phyloP scores from a whole-genome alignment of 2,797 vertebrate genomes.

The Hydrophis major region DNA sequence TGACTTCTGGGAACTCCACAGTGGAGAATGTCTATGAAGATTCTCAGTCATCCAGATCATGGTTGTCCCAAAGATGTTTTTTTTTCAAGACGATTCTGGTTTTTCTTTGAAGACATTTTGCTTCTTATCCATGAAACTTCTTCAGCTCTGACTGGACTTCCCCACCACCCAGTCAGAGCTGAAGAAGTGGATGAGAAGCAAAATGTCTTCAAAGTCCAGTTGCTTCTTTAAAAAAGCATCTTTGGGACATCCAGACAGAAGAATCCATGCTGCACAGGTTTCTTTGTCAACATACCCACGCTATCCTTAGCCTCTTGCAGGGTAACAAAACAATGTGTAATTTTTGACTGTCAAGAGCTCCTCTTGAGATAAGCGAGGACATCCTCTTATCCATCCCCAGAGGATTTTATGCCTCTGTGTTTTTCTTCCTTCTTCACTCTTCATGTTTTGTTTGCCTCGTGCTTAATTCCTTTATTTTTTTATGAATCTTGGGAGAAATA shows the following conservation, averaged over 20 bases:
- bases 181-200: neutral
- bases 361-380: neutral
- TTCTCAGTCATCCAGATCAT: too few relatives aligned
- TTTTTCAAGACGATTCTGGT: too few relatives aligned
- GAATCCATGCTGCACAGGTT: neutral
- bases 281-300: neutral
- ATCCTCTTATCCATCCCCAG: neutral
- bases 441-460: neutral
- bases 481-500: neutral
- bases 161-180: neutral
- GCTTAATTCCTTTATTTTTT: neutral
- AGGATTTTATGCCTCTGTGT: neutral
- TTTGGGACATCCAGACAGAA: neutral
- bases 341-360: neutral
- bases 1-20: neutral
- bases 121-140: neutral
- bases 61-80: too few relatives aligned
- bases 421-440: neutral
- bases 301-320: neutral
- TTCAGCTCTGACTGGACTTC: too few relatives aligned
- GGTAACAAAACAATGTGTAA: neutral
- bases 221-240: neutral
- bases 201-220: neutral
- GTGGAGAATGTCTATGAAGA: too few relatives aligned
- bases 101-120: too few relatives aligned